Evolutionary conservation across 2,797 vertebrate species (phyloP).

Genomic region (Glossophaga mutica): DNA sequence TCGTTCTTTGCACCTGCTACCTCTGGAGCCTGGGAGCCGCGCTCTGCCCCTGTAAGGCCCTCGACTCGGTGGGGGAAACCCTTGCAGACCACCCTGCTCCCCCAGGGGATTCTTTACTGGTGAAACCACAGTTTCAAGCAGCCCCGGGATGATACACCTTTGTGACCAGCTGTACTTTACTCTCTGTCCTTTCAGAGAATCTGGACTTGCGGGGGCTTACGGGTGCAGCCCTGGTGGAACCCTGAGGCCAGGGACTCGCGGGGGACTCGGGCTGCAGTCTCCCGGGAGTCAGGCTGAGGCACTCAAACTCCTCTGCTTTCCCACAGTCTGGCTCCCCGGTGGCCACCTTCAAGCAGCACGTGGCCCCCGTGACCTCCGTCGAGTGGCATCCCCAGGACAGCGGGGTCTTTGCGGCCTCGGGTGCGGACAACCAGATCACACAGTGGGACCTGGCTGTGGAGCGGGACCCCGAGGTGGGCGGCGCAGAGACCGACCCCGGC

Average conservation of each 20-base stretch:
- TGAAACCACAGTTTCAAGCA: not conserved
- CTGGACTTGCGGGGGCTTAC: not conserved
- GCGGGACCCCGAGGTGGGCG: slow-evolving; percentile 84
- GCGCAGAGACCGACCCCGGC: slow-evolving; percentile 64
- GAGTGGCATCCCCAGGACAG: slow-evolving; percentile 92
- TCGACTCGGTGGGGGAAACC: no score
- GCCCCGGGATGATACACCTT: not conserved
- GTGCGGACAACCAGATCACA: slow-evolving; percentile 90
- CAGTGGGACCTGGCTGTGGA: slow-evolving; percentile 96
- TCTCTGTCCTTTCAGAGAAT: not conserved
- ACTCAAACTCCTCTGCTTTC: not conserved
- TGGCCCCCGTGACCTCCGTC: slow-evolving; percentile 91
- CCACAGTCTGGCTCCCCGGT: slow-evolving; percentile 86
- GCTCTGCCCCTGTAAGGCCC: not conserved
- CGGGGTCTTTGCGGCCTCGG: slow-evolving; percentile 91
- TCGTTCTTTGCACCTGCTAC: accelerated
- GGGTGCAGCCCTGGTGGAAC: not conserved
- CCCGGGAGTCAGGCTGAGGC: not conserved
- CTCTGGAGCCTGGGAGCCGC: not conserved
- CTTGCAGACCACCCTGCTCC: no score
- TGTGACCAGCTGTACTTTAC: not conserved
- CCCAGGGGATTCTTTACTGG: not conserved
- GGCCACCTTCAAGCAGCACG: slow-evolving; percentile 94
- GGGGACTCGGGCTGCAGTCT: not conserved
- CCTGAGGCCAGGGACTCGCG: not conserved